phyloP scores from a whole-genome alignment of 2,113 vertebrate genomes.

The Crotalus horridus region DNA sequence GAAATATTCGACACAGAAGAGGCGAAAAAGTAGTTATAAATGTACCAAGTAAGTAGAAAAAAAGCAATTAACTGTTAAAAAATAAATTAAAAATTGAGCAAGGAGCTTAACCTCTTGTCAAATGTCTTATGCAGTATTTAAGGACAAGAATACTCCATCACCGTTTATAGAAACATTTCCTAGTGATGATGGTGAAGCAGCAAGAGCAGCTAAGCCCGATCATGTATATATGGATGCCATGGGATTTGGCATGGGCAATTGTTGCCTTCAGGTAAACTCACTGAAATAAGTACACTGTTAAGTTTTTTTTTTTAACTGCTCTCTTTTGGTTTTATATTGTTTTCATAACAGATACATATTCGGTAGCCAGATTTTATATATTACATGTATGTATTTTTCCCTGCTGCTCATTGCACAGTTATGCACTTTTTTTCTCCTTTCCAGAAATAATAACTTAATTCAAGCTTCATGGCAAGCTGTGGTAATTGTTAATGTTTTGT shows the following conservation, averaged over 20 bases:
- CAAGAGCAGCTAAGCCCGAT: slow-evolving; percentile 80
- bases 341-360: not conserved
- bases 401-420: not conserved
- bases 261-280: slow-evolving; percentile 90
- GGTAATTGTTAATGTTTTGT: not conserved
- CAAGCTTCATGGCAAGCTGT: not conserved
- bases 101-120: slow-evolving; percentile 19
- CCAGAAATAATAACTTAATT: not conserved
- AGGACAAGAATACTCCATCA: slow-evolving; percentile 85
- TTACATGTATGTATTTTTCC: not conserved
- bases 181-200: slow-evolving; percentile 84
- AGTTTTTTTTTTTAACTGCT: not conserved
- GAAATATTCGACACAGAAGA: slow-evolving; percentile 92
- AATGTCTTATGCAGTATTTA: slow-evolving; percentile 80
- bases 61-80: not conserved
- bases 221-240: slow-evolving; percentile 98
- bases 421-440: not conserved
- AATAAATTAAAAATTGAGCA: not conserved
- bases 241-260: slow-evolving; percentile 99
- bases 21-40: slow-evolving; percentile 97
- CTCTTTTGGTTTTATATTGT: not conserved
- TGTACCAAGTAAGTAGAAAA: slow-evolving; percentile 85
- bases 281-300: not conserved
- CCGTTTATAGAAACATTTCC: slow-evolving; percentile 90
- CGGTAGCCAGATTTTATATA: not conserved